phyloP scores from a whole-genome alignment of 1,140 invertebrate species.

The Pissodes strobi region DNA sequence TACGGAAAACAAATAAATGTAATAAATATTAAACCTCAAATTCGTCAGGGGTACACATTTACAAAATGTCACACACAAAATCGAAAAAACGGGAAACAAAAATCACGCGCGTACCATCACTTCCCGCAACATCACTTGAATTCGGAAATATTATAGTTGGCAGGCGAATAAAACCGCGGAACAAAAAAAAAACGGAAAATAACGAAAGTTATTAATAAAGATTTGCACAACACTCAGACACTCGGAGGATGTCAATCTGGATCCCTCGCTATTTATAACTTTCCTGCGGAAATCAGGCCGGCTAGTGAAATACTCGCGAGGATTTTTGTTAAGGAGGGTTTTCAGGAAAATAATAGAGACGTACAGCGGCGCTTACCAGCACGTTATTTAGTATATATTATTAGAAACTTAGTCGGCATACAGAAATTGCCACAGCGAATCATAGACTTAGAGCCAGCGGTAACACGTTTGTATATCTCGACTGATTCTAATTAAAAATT shows the following conservation, averaged over 20 bases:
- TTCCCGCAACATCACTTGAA: too few species aligned
- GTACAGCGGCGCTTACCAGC: not conserved
- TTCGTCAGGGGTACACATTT: conserved; percentile 59
- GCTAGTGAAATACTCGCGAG: not conserved
- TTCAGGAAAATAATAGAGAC: conserved; percentile 10
- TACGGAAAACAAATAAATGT: too few species aligned
- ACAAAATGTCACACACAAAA: not conserved
- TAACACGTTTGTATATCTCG: too few species aligned
- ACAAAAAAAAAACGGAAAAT: conserved; percentile 1
- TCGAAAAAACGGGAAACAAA: not conserved
- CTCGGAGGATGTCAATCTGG: not conserved
- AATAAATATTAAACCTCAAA: conserved; percentile 54
- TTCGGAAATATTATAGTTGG: too few species aligned
- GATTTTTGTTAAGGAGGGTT: conserved; percentile 11
- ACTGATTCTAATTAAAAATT: too few species aligned
- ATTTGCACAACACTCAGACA: conserved; percentile 24
- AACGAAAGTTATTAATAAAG: conserved; percentile 12
- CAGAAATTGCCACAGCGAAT: too few species aligned
- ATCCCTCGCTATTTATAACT: conserved; percentile 14
- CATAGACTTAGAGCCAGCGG: too few species aligned
- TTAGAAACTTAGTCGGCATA: too few species aligned
- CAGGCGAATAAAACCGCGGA: too few species aligned
- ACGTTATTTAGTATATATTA: too few species aligned
- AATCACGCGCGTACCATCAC: too few species aligned
- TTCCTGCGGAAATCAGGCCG: conserved; percentile 17